Evolutionary conservation across 2,797 vertebrate genomes (phyloP), one percentile per base, ranked within the genome.

Genomic region (Periparus ater): DNA sequence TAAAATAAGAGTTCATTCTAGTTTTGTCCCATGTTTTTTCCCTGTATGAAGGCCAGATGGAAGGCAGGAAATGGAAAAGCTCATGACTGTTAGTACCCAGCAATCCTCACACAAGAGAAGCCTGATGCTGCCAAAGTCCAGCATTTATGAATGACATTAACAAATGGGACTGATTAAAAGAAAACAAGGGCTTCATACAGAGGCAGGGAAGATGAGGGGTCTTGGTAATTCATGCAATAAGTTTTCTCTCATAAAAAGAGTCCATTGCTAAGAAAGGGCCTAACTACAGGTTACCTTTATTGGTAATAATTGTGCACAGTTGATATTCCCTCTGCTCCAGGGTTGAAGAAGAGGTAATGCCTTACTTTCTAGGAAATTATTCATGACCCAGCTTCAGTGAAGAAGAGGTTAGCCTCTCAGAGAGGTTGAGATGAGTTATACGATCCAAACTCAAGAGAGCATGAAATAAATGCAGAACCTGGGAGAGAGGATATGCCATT

Each of bases 401-500:
- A 91, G 92, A 85, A 62, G 82, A 91, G 78, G 91, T 79, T 89
- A 82, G 78, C 58, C 81, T 93, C 81, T 90, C 55, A 47, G 55
- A 94, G 74, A 95, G 88, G 54, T 4, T 72, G 85, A 73, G 89
- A 91, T 91, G 85, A 86, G 82, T 85, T 92, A 80, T 48, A 78
- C n/a, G 91, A 92, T 89, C 87, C 88, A 92, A 93, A 92, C 57
- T 89, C 86, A 91, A 71, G 89, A 95, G 84, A 95, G 87, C 95
- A 93, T 95, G 93, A 97, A 96, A 96, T 95, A 94, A 93, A 96
- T 89, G 89, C 92, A 92, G 81, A 93, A 94, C 61, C 75, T 94
- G 81, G 17, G 87, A 71, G 85, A 95, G 81, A 92, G 81, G 75
- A 80, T 85, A 77, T 81, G 89, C 61, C 76, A 68, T 75, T 95